These are phyloP conservation scores for Hemibagrus wyckioides DNA, from an alignment of 2,113 vertebrate genomes.

Conservation along the genomic window DNA sequence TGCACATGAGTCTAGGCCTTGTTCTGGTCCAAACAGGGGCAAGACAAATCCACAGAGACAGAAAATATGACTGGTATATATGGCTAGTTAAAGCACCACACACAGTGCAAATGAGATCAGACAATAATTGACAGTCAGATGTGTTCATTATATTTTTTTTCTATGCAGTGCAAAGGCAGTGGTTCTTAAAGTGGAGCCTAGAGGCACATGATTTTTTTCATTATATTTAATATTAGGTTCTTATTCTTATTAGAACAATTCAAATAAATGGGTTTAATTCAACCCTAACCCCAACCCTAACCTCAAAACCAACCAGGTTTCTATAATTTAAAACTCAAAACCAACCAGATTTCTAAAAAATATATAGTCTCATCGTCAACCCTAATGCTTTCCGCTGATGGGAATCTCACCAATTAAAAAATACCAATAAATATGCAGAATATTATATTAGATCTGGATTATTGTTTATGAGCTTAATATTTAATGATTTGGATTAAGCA, in stretches of 20 bases:
- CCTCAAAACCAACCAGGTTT: no score
- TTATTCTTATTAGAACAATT: background rate
- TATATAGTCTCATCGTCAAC: background rate
- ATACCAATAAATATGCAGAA: background rate
- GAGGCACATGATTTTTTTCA: background rate
- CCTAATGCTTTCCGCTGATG: background rate
- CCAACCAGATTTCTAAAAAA: background rate
- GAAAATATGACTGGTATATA: background rate
- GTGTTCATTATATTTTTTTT: background rate
- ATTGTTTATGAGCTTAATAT: background rate
- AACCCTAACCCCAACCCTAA: no score
- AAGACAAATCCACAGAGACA: background rate
- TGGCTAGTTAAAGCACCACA: background rate
- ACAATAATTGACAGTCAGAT: background rate
- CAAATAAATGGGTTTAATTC: background rate
- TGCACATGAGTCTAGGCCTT: background rate
- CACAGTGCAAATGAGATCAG: background rate
- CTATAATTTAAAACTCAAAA: no score
- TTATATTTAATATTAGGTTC: background rate
- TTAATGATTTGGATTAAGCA: background rate
- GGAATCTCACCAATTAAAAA: background rate
- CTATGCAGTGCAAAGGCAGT: constrained; percentile 57
- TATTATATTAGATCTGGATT: background rate
- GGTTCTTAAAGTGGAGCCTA: constrained; percentile 40
- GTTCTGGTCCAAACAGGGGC: background rate